Evolutionary conservation across 2,888 invertebrate genomes (phyloP), one percentile per base, ranked within the genome.

Genomic region (Hirtodrosophila alboralis): DNA sequence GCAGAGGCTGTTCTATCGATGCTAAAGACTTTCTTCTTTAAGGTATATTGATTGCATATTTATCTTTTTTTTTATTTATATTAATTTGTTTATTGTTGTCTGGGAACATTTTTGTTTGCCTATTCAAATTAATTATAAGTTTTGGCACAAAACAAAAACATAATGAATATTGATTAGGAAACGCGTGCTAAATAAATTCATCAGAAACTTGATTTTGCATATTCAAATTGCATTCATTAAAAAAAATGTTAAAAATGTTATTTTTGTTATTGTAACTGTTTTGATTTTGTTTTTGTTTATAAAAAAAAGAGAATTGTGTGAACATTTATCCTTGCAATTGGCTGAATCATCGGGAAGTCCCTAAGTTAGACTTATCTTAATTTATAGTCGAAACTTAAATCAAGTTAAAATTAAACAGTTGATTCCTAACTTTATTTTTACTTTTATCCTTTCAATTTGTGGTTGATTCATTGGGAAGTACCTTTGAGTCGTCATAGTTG

Each of bases 1-100:
- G 88, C 89, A 1, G 91, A 92, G 2, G 91, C 89, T 34, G 91
- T 94, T 10, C 90, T 94, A 60, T 88, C 90, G 27, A 92, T 94
- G 83, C 90, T 94, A 1, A 92, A 92, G 76, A 90, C 89, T 87
- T 94, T 92, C 89, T 93, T 93, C 88, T 93, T 93, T 78, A 91
- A 92, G 69, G 93, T 90, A 31, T 14, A 6, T 10, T 10, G 9
- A 3, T 16, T 2, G 4, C 18, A n/a, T 18, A 5, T 4, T 6
- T 13, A 4, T 8, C 1, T 9, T 1, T 10, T 3, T 4, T 23
- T 14, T 7, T 0, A 66, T 62, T 47, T 1, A 3, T 3, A 12
- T 31, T n/a, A 21, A 10, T n/a, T n/a, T n/a, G n/a, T n/a, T n/a
- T n/a, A n/a, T n/a, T n/a, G n/a, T n/a, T n/a, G n/a, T n/a, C n/a